These are phyloP conservation scores for Drosophila mettleri DNA, from an alignment of 2,888 invertebrate species.

Conservation along the genomic window DNA sequence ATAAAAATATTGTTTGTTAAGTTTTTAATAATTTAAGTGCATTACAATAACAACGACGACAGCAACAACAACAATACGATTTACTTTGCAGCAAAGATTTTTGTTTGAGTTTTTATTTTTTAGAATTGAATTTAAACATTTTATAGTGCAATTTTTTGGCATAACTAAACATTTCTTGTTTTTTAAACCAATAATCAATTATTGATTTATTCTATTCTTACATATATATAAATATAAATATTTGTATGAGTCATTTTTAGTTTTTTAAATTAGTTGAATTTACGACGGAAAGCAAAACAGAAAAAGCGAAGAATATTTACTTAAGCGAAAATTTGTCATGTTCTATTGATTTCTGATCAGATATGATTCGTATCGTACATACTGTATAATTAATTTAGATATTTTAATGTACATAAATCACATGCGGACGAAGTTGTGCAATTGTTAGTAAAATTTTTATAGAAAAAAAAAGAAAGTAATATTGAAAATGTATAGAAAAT, in stretches of 20 bases:
- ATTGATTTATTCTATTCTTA: slow-evolving; percentile 3
- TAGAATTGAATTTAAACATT: slow-evolving; percentile 54
- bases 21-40: slow-evolving; percentile 71
- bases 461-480: not conserved
- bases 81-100: slow-evolving; percentile 62
- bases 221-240: slow-evolving; percentile 27
- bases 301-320: slow-evolving; percentile 47
- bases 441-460: slow-evolving; percentile 73
- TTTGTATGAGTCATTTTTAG: slow-evolving; percentile 67
- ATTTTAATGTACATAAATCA: slow-evolving; percentile 62
- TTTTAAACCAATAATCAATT: slow-evolving; percentile 25
- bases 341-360: slow-evolving; percentile 54
- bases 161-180: slow-evolving; percentile 44
- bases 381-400: slow-evolving; percentile 39
- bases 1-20: slow-evolving; percentile 70
- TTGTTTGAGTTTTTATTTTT: slow-evolving; percentile 43
- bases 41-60: slow-evolving; percentile 18
- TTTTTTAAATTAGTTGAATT: slow-evolving; percentile 73
- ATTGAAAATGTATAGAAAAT: slow-evolving; percentile 46
- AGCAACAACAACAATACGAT: slow-evolving; percentile 36
- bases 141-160: slow-evolving; percentile 72
- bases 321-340: slow-evolving; percentile 52
- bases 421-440: slow-evolving; percentile 74
- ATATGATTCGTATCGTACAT: slow-evolving; percentile 35
- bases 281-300: slow-evolving; percentile 18